Conservation (phyloP, 2,113 vertebrate species). For the Euleptes europaea region DNA sequence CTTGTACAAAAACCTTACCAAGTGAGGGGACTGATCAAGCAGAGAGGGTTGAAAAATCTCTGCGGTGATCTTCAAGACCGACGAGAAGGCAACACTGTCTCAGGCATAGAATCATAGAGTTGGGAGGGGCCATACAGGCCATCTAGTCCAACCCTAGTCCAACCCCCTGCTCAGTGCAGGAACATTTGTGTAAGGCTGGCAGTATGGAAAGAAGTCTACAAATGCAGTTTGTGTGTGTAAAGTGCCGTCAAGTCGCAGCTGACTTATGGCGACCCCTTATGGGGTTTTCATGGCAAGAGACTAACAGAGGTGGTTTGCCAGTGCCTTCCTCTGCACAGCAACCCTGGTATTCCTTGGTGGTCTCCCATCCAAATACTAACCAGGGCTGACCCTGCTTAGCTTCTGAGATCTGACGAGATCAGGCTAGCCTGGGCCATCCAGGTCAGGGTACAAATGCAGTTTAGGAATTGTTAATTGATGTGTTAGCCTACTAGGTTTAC, state of each 20-base stretch:
- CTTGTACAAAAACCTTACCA: neutral
- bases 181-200: neutral
- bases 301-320: too few species aligned
- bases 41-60: neutral
- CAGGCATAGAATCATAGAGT: neutral
- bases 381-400: too few species aligned
- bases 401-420: too few species aligned
- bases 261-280: too few species aligned
- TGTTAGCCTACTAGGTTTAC: constrained; percentile 45
- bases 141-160: neutral
- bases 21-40: constrained; percentile 8
- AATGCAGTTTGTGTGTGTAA: neutral
- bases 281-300: too few species aligned
- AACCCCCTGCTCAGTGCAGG: too few species aligned
- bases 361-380: too few species aligned
- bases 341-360: too few species aligned
- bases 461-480: constrained; percentile 36
- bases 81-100: neutral
- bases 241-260: too few species aligned
- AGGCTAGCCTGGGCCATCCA: too few species aligned
- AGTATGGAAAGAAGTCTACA: neutral
- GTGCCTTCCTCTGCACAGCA: too few species aligned
- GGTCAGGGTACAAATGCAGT: neutral
- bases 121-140: too few species aligned
- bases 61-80: neutral